These are phyloP conservation scores for Apamea crenata DNA, from an alignment of 2,888 invertebrate species.

Conservation along the genomic window DNA sequence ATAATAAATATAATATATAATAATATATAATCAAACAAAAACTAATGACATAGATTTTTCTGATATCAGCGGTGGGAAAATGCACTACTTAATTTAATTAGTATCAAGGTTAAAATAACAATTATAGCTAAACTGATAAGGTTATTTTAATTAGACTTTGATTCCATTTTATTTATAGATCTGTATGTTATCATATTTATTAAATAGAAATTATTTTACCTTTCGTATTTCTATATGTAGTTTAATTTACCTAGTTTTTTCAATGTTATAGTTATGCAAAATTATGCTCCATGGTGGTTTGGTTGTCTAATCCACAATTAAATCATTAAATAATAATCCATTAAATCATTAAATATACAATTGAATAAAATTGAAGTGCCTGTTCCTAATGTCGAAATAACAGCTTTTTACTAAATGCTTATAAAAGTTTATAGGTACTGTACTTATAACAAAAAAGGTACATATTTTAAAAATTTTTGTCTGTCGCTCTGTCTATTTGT, in stretches of 20 bases:
- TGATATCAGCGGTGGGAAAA: conserved; percentile 12
- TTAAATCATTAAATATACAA: too few relatives aligned
- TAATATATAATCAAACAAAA: conserved; percentile 26
- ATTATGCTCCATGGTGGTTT: neutral
- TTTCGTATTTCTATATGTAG: neutral
- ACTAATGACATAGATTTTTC: conserved; percentile 14
- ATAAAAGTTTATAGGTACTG: too few relatives aligned
- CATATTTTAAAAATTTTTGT: too few relatives aligned
- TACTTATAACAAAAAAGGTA: too few relatives aligned
- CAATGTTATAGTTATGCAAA: neutral
- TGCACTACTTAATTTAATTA: conserved; percentile 32
- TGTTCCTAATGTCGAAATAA: too few relatives aligned
- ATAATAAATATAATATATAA: too few relatives aligned
- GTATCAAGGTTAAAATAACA: conserved; percentile 42
- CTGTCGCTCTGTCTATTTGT: too few relatives aligned
- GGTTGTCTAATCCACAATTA: neutral
- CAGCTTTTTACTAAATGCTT: too few relatives aligned
- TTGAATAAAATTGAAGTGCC: too few relatives aligned
- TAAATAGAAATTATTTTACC: neutral
- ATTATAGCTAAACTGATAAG: conserved; percentile 34
- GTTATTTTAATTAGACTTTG: neutral
- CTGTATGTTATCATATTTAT: neutral
- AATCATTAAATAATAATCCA: neutral
- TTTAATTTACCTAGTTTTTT: neutral
- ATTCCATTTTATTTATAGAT: conserved; percentile 1